These are phyloP conservation scores for Panagrolaimus sp. DNA, from an alignment of 1,140 invertebrate species.

Conservation along the genomic window DNA sequence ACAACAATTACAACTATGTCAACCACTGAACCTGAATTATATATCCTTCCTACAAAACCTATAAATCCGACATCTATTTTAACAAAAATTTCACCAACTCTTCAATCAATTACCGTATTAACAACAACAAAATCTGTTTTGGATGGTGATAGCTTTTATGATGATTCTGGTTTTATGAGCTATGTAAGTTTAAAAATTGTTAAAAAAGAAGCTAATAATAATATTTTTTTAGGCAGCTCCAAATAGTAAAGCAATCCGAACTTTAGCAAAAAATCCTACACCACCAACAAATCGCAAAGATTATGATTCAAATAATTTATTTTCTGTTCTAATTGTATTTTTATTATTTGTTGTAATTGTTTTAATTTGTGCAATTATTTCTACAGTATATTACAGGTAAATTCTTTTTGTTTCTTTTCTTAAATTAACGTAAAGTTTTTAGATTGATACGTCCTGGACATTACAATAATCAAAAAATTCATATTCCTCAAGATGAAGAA, in stretches of 20 bases:
- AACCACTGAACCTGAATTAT: too few relatives aligned
- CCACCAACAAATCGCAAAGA: not conserved
- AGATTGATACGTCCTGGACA: slow-evolving; percentile 11
- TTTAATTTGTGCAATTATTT: slow-evolving; percentile 1
- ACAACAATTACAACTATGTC: too few relatives aligned
- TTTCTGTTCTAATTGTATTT: slow-evolving; percentile 15
- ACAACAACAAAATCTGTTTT: not conserved
- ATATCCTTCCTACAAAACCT: too few relatives aligned
- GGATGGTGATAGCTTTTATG: too few relatives aligned
- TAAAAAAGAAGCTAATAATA: too few relatives aligned
- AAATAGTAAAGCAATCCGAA: slow-evolving; percentile 9
- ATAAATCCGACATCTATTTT: too few relatives aligned
- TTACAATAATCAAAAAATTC: slow-evolving; percentile 6
- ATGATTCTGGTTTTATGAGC: too few relatives aligned
- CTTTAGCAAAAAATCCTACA: not conserved
- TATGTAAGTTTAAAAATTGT: too few relatives aligned
- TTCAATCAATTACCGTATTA: not conserved
- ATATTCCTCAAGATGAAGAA: not conserved
- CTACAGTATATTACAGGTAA: slow-evolving; percentile 12
- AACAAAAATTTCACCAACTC: not conserved
- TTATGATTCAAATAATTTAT: slow-evolving; percentile 15
- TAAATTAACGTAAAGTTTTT: not conserved
- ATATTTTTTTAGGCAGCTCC: not conserved
- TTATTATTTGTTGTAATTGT: slow-evolving; percentile 3
- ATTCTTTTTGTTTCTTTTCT: not conserved